phyloP scores from a whole-genome alignment of 2,113 vertebrate genomes.

The Labeo rohita region DNA sequence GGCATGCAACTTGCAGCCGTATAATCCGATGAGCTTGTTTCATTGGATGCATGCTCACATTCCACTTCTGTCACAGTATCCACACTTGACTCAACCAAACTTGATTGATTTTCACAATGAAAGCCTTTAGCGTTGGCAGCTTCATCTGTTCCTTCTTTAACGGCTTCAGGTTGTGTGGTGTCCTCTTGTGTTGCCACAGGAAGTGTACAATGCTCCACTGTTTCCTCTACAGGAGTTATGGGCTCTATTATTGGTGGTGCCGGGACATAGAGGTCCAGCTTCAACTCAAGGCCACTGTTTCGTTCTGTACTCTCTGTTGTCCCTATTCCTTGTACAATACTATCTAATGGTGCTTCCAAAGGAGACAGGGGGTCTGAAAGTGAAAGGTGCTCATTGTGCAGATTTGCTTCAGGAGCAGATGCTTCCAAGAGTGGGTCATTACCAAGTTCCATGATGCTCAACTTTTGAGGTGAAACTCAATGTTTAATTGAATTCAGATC shows the following conservation, averaged over 20 bases:
- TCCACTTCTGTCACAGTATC: constrained; percentile 2
- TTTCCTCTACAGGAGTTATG: constrained; percentile 49
- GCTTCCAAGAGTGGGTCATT: constrained; percentile 33
- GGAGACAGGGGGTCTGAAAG: constrained; percentile 11
- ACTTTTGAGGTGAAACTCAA: background rate
- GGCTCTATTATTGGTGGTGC: constrained; percentile 53
- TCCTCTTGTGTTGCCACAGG: background rate
- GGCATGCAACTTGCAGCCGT: background rate
- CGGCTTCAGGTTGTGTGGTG: constrained; percentile 18
- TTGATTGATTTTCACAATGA: background rate
- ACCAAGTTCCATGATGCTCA: constrained; percentile 47
- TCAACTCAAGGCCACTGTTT: constrained; percentile 30
- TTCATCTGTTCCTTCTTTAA: background rate
- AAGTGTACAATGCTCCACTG: constrained; percentile 29
- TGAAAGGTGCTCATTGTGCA: constrained; percentile 14
- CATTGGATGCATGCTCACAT: background rate
- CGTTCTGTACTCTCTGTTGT: background rate
- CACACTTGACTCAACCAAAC: background rate
- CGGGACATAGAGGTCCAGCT: constrained; percentile 48
- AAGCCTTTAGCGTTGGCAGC: background rate
- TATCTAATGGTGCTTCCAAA: background rate
- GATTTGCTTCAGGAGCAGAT: constrained; percentile 32
- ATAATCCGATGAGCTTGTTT: constrained; percentile 6
- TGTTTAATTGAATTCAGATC: background rate
- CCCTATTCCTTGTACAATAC: background rate